Conservation (phyloP, 2,888 invertebrate species). For the Hymenopus coronatus region DNA sequence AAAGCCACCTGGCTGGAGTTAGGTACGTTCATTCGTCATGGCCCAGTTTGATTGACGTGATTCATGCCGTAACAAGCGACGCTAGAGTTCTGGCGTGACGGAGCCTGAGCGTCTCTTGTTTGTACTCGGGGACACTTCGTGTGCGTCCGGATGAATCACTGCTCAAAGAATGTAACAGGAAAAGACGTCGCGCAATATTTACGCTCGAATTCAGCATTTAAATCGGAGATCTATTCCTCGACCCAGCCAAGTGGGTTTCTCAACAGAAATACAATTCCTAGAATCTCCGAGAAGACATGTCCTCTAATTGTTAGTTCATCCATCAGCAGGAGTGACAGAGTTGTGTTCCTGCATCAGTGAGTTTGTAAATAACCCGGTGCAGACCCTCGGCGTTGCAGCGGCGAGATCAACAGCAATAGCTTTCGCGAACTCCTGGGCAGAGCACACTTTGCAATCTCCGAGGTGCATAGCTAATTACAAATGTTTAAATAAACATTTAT, state of each 20-base stretch:
- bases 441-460: no score
- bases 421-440: not conserved
- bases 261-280: not conserved
- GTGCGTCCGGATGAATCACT: not conserved
- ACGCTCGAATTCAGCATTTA: not conserved
- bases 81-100: not conserved
- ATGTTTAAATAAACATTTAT: no score
- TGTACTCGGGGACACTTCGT: not conserved
- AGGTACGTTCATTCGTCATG: not conserved
- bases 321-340: not conserved
- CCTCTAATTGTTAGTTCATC: not conserved
- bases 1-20: not conserved
- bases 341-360: not conserved
- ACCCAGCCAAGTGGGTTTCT: not conserved
- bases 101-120: not conserved
- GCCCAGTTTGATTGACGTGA: conserved; percentile 5
- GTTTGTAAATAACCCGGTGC: not conserved
- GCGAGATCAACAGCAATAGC: not conserved
- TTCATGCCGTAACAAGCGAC: not conserved
- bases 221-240: not conserved
- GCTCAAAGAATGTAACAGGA: not conserved
- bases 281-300: not conserved
- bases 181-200: not conserved
- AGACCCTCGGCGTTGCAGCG: not conserved
- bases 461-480: no score